These are phyloP conservation scores for Limonius californicus DNA, from an alignment of 1,140 invertebrate genomes.

Conservation along the genomic window DNA sequence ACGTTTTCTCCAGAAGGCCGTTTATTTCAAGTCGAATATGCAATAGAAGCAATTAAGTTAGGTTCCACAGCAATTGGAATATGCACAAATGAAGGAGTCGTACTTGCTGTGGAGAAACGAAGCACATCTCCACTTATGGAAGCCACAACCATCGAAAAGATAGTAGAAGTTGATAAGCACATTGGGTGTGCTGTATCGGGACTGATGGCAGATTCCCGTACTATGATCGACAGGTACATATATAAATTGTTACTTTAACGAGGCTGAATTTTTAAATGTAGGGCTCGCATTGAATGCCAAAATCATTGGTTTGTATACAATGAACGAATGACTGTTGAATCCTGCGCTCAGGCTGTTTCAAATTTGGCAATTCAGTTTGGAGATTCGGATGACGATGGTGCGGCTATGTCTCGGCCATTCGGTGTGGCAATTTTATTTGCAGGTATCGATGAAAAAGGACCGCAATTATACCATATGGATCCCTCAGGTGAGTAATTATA, in stretches of 20 bases:
- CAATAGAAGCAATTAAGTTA: slow-evolving; percentile 99
- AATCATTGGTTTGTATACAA: slow-evolving; percentile 99
- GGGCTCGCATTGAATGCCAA: slow-evolving; percentile 92
- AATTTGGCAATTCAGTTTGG: slow-evolving; percentile 93
- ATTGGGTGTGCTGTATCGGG: slow-evolving; percentile 98
- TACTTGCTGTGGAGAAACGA: slow-evolving; percentile 96
- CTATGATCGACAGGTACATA: slow-evolving; percentile 44
- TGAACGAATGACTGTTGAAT: slow-evolving; percentile 95
- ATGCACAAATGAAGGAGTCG: slow-evolving; percentile 89
- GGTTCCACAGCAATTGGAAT: slow-evolving; percentile 99
- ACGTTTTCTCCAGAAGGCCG: slow-evolving; percentile 99
- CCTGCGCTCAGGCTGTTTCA: slow-evolving; percentile 95
- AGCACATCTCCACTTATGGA: slow-evolving; percentile 97
- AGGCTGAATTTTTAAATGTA: too few species aligned
- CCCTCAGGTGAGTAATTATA: slow-evolving; percentile 72
- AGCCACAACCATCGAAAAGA: slow-evolving; percentile 94
- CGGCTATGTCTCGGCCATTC: slow-evolving; percentile 97
- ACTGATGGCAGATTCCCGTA: slow-evolving; percentile 91
- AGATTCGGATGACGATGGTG: slow-evolving; percentile 90
- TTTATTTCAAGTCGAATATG: slow-evolving; percentile 99
- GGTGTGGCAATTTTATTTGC: slow-evolving; percentile 94
- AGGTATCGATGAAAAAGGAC: slow-evolving; percentile 79
- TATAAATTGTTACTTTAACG: background rate
- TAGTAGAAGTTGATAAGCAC: slow-evolving; percentile 93
- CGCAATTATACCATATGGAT: slow-evolving; percentile 95